A percentile compares a stretch with the other conserved stretches of the same genome.
Conservation (phyloP, 2,888 invertebrate species). For the Pseudeuparius sepicola region DNA sequence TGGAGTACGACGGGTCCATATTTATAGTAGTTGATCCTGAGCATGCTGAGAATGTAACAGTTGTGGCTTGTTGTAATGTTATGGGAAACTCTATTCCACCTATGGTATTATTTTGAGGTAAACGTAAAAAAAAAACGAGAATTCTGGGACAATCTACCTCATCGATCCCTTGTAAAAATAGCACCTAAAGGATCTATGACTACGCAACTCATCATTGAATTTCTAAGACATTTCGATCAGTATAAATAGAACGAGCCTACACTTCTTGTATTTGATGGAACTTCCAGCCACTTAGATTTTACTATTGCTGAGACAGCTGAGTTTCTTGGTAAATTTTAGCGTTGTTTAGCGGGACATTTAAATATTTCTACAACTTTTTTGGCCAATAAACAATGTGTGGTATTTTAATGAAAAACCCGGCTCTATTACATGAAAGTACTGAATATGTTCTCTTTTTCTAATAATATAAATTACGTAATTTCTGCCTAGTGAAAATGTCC, state of each 20-base stretch:
- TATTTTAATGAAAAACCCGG: too few relatives aligned
- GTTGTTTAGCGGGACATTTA: too few relatives aligned
- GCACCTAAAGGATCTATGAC: conserved; percentile 28
- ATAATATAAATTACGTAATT: too few relatives aligned
- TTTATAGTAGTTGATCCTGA: too few relatives aligned
- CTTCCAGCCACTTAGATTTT: conserved; percentile 28
- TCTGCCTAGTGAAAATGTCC: too few relatives aligned
- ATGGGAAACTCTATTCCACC: conserved; percentile 27
- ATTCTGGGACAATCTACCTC: conserved; percentile 23
- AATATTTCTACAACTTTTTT: too few relatives aligned
- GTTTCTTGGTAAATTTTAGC: conserved; percentile 16
- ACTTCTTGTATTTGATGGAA: conserved; percentile 28
- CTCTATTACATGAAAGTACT: too few relatives aligned
- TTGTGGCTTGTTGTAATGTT: conserved; percentile 29
- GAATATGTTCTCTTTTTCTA: too few relatives aligned
- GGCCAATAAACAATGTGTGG: too few relatives aligned
- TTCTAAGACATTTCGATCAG: conserved; percentile 25
- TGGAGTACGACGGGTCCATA: too few relatives aligned
- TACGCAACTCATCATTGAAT: conserved; percentile 20
- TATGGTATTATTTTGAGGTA: conserved; percentile 27
- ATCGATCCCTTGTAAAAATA: conserved; percentile 21
- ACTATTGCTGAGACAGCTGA: conserved; percentile 29
- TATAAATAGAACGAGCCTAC: conserved; percentile 22
- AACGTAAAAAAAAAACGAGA: conserved; percentile 23
- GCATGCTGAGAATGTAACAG: too few relatives aligned